A percentile compares a stretch with the other conserved stretches of the same genome.
Evolutionary conservation across 2,113 vertebrate genomes (phyloP).

Genomic region (Notothenia coriiceps): DNA sequence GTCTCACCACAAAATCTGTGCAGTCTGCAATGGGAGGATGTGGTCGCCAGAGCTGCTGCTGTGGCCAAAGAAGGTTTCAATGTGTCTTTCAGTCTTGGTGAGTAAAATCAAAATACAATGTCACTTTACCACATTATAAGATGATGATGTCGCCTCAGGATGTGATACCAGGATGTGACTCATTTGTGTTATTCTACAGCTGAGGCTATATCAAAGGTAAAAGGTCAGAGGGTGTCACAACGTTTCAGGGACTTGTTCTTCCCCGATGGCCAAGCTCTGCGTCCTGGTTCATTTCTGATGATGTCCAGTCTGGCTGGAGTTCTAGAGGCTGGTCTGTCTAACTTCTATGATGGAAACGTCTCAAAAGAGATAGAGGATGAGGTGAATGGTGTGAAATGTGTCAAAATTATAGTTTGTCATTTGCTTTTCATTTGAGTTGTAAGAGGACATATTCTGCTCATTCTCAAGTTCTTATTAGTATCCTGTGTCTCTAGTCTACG

Average conservation of each 20-base stretch:
- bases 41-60: slow-evolving; percentile 83
- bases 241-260: slow-evolving; percentile 86
- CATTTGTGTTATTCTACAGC: slow-evolving; percentile 73
- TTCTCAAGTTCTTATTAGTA: no score
- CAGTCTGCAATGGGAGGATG: slow-evolving; percentile 87
- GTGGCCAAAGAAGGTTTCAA: slow-evolving; percentile 90
- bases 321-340: slow-evolving; percentile 79
- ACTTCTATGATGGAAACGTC: slow-evolving; percentile 87
- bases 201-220: slow-evolving; percentile 83
- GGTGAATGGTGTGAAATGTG: slow-evolving; percentile 70
- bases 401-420: not conserved
- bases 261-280: slow-evolving; percentile 79
- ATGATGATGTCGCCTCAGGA: not conserved
- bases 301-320: slow-evolving; percentile 82
- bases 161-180: not conserved
- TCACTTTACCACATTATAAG: not conserved
- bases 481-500: no score
- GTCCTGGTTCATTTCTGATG: slow-evolving; percentile 80
- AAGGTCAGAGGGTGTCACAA: slow-evolving; percentile 78
- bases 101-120: slow-evolving; percentile 34
- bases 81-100: slow-evolving; percentile 89
- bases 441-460: no score
- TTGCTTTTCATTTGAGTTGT: no score
- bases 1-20: not conserved
- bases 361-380: slow-evolving; percentile 88